Base-by-base conservation (phyloP, 1,140 invertebrate species). In the Ruditapes philippinarum region DNA sequence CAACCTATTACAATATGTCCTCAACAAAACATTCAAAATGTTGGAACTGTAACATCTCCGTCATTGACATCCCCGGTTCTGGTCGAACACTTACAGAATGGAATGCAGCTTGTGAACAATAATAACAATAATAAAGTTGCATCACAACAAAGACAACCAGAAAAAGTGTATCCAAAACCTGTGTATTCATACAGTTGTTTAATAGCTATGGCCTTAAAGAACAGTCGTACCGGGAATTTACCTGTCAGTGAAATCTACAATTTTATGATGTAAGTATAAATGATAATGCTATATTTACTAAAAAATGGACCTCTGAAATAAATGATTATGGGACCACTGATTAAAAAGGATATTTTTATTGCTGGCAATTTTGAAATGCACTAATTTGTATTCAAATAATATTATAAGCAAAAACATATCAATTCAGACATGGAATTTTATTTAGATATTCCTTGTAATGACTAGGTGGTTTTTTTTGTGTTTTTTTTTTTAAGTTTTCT, bases 201-300 rank as follows among this genome's bases (percentile, higher is more conserved):
- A 84, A 99, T 99, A 94, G 98, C 99, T 1, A 98, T 99, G 98
- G 98, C 99, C 2, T 96, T 99, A 73, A 99, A 99, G 96, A 99
- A 99, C 95, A 99, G 98, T 78, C 97, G 97, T 91, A 98, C 98
- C 80, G 99, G 99, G 70, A 98, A 98, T 93, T 96, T 99, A 92
- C 99, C 99, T 1, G 99, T 99, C 11, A 99, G 98, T 11, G 99
- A 99, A 96, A 99, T 99, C 90, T 99, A 99, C 95, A 99, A 98
- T 95, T 99, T 99, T 95, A 99, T 99, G 97, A 99, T 98, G 98
- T 98, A 96, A 97, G 97, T 97, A 82, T 62, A n/a, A n/a, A n/a
- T n/a, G n/a, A n/a, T n/a, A n/a, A n/a, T n/a, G n/a, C n/a, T n/a
- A n/a, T n/a, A n/a, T n/a, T n/a, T n/a, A n/a, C n/a, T n/a, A n/a